A percentile compares a stretch with the other conserved stretches of the same genome.
phyloP scores from a whole-genome alignment of 1,140 invertebrate species.

The Orius insidiosus region DNA sequence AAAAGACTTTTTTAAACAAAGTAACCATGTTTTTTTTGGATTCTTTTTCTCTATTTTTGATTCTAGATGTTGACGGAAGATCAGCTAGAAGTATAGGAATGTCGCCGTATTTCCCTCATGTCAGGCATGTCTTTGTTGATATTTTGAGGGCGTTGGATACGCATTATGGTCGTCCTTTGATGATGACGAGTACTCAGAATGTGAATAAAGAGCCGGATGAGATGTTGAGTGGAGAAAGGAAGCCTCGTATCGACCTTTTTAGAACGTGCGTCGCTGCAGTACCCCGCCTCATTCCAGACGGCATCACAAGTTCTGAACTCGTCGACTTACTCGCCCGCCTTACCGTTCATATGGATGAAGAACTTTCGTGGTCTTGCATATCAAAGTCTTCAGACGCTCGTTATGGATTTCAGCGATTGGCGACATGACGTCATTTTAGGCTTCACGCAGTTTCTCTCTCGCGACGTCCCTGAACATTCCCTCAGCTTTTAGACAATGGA shows the following conservation, averaged over 20 bases:
- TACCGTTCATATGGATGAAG: constrained; percentile 86
- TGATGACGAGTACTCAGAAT: constrained; percentile 92
- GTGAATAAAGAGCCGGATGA: constrained; percentile 92
- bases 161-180: constrained; percentile 85
- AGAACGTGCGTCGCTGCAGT: constrained; percentile 96
- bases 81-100: constrained; percentile 87
- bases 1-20: constrained; percentile 92
- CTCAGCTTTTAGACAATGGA: constrained; percentile 84
- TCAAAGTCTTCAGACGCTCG: constrained; percentile 88
- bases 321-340: constrained; percentile 81
- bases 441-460: constrained; percentile 86
- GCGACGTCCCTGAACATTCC: constrained; percentile 82
- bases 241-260: constrained; percentile 94
- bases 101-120: constrained; percentile 87
- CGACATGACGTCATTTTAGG: constrained; percentile 85
- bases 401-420: constrained; percentile 94
- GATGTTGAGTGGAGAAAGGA: constrained; percentile 91
- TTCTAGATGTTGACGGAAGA: constrained; percentile 80
- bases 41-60: constrained; percentile 1
- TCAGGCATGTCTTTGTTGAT: constrained; percentile 87
- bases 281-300: constrained; percentile 90
- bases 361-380: constrained; percentile 79
- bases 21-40: constrained; percentile 20
- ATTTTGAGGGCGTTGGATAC: constrained; percentile 89
- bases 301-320: constrained; percentile 82